Evolutionary conservation across 2,797 vertebrate species (phyloP).

Genomic region (Squalus acanthias): DNA sequence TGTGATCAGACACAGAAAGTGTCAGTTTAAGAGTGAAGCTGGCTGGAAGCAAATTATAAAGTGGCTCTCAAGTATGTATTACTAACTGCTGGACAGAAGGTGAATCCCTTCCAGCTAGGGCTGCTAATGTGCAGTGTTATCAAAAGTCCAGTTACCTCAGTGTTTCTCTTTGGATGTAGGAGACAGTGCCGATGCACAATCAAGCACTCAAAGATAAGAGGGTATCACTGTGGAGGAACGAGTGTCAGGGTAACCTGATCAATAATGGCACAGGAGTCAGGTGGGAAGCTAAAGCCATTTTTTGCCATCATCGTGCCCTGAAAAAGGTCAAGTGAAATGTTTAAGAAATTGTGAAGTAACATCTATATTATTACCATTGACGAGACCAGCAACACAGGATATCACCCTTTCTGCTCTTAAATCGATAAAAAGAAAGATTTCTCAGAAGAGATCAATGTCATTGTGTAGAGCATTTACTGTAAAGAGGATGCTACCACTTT

Average conservation of each 20-base stretch:
- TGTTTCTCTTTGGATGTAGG: background rate
- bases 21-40: background rate
- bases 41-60: background rate
- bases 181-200: background rate
- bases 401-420: background rate
- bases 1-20: background rate
- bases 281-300: background rate
- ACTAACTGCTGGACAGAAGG: background rate
- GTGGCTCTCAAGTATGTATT: background rate
- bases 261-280: background rate
- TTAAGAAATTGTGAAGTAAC: background rate
- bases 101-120: background rate
- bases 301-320: background rate
- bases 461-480: background rate
- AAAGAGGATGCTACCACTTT: background rate
- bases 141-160: background rate
- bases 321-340: background rate
- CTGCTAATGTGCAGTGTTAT: background rate
- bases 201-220: background rate
- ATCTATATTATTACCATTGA: background rate
- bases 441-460: background rate
- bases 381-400: background rate
- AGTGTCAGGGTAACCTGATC: background rate
- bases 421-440: background rate
- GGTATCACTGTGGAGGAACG: background rate